A percentile compares a stretch with the other conserved stretches of the same genome.
Conservation (phyloP, 2,888 invertebrate genomes). For the Cheilosia grossa region DNA sequence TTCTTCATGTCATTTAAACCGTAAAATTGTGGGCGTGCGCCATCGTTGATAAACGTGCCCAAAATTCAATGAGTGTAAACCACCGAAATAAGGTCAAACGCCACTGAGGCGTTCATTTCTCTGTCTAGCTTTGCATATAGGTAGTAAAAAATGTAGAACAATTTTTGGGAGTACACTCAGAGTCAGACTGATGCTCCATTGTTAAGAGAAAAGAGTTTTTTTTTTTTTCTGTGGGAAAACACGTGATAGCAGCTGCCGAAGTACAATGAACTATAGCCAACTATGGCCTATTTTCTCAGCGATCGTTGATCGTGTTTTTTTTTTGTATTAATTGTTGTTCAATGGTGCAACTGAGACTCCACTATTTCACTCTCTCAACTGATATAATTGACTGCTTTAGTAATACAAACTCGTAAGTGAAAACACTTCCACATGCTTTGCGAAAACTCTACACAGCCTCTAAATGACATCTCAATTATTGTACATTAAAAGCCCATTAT, state of each 20-base stretch:
- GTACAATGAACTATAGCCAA: too few species aligned
- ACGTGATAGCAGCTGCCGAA: background rate
- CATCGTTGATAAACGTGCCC: slow-evolving; percentile 4
- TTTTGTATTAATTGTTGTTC: too few species aligned
- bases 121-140: background rate
- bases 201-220: too few species aligned
- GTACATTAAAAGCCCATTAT: slow-evolving; percentile 15
- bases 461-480: background rate
- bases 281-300: too few species aligned
- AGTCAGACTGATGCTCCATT: background rate
- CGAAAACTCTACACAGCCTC: background rate
- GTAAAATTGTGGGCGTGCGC: slow-evolving; percentile 26
- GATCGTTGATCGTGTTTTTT: too few species aligned
- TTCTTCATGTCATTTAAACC: slow-evolving; percentile 23
- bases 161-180: background rate
- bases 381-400: too few species aligned
- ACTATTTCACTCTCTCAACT: too few species aligned
- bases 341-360: too few species aligned
- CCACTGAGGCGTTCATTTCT: background rate
- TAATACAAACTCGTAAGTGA: too few species aligned
- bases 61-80: slow-evolving; percentile 20
- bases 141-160: background rate
- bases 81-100: slow-evolving; percentile 33
- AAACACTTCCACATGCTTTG: background rate
- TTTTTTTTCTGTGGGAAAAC: background rate